phyloP scores from a whole-genome alignment of 2,888 invertebrate species.

The Polydrusus pterygomalis region DNA sequence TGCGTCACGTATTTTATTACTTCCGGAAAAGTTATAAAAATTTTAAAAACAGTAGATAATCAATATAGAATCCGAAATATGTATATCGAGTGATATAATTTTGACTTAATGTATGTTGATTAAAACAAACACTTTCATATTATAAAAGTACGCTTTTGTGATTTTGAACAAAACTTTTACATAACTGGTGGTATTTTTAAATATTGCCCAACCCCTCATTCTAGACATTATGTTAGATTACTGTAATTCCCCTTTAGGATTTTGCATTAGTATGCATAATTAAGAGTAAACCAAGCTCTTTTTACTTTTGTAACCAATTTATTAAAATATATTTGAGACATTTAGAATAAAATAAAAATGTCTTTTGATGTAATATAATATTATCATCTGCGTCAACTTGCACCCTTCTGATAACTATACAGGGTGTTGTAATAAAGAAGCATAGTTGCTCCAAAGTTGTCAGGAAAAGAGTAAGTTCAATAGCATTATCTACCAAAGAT shows the following conservation, averaged over 20 bases:
- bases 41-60: neutral
- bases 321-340: too few species aligned
- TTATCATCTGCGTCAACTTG: too few species aligned
- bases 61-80: slow-evolving; percentile 8
- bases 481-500: too few species aligned
- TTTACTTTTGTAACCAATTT: too few species aligned
- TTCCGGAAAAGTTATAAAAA: slow-evolving; percentile 12
- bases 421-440: too few species aligned
- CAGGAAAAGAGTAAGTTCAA: too few species aligned
- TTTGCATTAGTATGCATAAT: too few species aligned
- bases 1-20: neutral
- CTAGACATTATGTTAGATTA: neutral
- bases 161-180: neutral
- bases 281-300: too few species aligned
- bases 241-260: neutral
- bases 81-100: neutral
- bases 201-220: neutral
- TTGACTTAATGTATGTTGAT: slow-evolving; percentile 1
- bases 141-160: neutral
- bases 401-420: too few species aligned
- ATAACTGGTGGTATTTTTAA: neutral
- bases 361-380: too few species aligned
- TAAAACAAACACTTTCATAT: slow-evolving; percentile 12
- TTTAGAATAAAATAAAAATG: too few species aligned
- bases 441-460: too few species aligned